Percentiles rank a stretch among this genome's conserved stretches.
Conservation (phyloP, 1,140 invertebrate genomes). For the Aphaenogaster ashmeadi region DNA sequence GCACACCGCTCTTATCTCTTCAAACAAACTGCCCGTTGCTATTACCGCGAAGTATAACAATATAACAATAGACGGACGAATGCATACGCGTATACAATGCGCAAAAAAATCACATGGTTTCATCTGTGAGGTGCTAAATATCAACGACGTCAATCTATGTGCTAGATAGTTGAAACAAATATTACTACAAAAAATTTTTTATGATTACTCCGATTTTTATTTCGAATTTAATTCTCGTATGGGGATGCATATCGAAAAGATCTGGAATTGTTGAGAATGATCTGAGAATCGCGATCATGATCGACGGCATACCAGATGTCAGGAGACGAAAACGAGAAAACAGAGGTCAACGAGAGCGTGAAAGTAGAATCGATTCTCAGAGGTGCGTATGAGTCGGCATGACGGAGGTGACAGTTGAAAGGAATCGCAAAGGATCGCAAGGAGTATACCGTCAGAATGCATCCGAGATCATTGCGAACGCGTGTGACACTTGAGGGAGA, state of each 20-base stretch:
- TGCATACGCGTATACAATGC: neutral
- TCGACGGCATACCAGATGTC: neutral
- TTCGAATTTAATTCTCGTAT: neutral
- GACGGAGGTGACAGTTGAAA: constrained; percentile 50
- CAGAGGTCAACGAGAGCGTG: constrained; percentile 55
- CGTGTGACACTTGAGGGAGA: neutral
- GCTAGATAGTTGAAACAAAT: neutral
- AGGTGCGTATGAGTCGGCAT: constrained; percentile 67
- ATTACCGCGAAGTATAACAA: constrained; percentile 56
- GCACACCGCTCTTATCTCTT: constrained; percentile 65
- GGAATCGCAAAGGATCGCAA: constrained; percentile 38
- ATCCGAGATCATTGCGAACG: neutral
- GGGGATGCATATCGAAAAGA: neutral
- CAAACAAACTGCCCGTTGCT: constrained; percentile 53
- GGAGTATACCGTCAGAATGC: neutral
- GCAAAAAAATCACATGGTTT: constrained; percentile 40
- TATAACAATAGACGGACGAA: constrained; percentile 41
- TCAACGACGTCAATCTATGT: constrained; percentile 25
- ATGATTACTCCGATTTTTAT: neutral
- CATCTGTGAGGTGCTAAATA: constrained; percentile 47
- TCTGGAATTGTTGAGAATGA: neutral
- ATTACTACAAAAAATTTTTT: neutral
- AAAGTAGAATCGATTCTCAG: constrained; percentile 65
- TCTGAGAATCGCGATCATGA: neutral
- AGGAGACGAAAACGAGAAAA: constrained; percentile 47